Evolutionary conservation across 2,113 vertebrate species (phyloP), one percentile per base, ranked within the genome.

Genomic region (Corythoichthys haematopterus): DNA sequence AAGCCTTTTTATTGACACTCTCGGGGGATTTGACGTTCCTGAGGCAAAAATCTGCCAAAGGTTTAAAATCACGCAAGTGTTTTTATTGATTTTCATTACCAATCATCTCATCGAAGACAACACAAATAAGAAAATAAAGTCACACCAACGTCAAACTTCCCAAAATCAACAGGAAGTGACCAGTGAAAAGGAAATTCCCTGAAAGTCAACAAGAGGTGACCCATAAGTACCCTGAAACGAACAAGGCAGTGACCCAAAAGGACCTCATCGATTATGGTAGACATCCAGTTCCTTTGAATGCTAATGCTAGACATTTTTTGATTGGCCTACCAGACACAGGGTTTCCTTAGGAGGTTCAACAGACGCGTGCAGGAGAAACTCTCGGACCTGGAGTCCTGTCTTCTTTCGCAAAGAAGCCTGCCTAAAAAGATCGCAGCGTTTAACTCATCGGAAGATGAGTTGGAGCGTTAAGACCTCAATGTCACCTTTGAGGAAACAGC

Each of bases 321-420:
- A 4, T 9, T 7, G n/a, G 35, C 35, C 12, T 68, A 98, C 95
- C 95, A 95, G 67, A 98, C 88, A 0, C 94, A 81, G 0, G 92
- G 77, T 76, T 93, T 92, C 82, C 74, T 86, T 1, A 94, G 91
- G 28, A 95, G 84, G 72, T 77, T 85, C 71, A 87, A 88, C 94
- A 92, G 94, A 60, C 51, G 89, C 1, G 84, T 81, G 68, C 79
- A 89, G 68, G 76, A 84, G 71, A 85, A 69, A 67, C 71, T 88
- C 63, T 12, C 36, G 69, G 86, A 68, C 4, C 79, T 5, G 0
- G 84, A 78, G 55, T 81, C 59, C 3, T 76, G 61, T 38, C 66
- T 88, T 0, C 3, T 70, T 63, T 90, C 61, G 59, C 66, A 65
- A 63, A 73, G 40, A 14, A 80, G n/a, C 2, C 89, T 79, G 36